Evolutionary conservation across 2,113 vertebrate species (phyloP).

Genomic region (Oceanodroma tethys): DNA sequence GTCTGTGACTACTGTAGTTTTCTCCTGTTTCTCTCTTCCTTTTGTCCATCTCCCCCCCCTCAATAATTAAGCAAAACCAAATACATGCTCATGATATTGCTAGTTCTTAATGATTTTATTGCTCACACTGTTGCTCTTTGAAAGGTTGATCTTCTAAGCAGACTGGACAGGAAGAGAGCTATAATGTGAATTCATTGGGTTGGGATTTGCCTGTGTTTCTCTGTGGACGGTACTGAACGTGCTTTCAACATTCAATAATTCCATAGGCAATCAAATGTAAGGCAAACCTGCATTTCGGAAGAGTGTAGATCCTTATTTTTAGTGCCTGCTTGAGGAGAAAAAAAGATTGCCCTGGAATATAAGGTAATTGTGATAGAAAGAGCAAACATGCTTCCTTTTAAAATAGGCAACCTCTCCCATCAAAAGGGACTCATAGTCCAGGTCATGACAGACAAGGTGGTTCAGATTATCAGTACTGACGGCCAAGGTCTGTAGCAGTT

Average conservation of each 20-base stretch:
- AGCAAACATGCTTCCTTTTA: not conserved
- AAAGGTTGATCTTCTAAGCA: not conserved
- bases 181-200: not conserved
- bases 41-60: not conserved
- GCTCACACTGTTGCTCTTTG: not conserved
- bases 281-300: not conserved
- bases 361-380: not conserved
- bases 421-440: not conserved
- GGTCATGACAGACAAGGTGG: not conserved
- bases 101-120: not conserved
- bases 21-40: not conserved
- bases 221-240: not conserved
- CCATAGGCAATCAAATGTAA: not conserved
- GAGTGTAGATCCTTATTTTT: not conserved
- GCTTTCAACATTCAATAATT: not conserved
- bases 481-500: not conserved
- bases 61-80: not conserved
- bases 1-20: not conserved
- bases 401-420: not conserved
- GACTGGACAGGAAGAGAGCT: not conserved
- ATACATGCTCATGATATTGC: not conserved
- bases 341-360: not conserved
- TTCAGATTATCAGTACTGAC: not conserved
- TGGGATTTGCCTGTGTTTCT: not conserved
- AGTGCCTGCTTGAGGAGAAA: not conserved